Evolutionary conservation across 1,140 invertebrate genomes (phyloP).

Genomic region (Diorhabda sublineata): DNA sequence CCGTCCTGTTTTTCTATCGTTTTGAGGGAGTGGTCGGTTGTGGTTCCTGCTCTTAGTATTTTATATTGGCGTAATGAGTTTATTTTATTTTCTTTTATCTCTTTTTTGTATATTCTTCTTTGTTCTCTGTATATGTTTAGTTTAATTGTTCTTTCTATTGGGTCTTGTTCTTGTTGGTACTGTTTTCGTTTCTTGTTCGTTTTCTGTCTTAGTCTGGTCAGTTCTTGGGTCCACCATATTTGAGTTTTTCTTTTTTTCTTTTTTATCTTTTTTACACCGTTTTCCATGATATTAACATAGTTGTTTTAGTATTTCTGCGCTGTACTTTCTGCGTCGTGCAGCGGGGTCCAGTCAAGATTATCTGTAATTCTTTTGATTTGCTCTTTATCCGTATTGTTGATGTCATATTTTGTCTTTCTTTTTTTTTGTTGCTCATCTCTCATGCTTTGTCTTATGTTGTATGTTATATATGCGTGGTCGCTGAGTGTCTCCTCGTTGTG

Average conservation of each 20-base stretch:
- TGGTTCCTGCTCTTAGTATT: neutral
- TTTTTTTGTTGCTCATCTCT: neutral
- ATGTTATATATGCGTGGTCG: conserved; percentile 10
- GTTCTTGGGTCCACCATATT: neutral
- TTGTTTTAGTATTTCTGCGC: neutral
- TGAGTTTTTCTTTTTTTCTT: neutral
- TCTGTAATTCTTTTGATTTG: neutral
- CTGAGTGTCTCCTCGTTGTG: conserved; percentile 11
- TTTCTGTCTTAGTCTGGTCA: neutral
- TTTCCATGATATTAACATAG: neutral
- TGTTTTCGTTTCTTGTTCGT: neutral
- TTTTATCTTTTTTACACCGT: neutral
- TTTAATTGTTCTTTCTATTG: neutral
- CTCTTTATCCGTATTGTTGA: neutral
- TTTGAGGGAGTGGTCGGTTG: neutral
- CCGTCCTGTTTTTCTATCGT: neutral
- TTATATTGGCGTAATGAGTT: neutral
- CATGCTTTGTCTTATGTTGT: neutral
- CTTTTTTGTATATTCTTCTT: conserved; percentile 3
- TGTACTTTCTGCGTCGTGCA: neutral
- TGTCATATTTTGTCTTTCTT: neutral
- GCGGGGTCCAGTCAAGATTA: neutral
- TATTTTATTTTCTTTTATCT: neutral
- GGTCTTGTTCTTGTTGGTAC: neutral
- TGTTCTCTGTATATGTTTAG: neutral